Percentiles rank a stretch among this genome's conserved stretches.
Conservation (phyloP, 2,113 vertebrate genomes). For the Anthoscopus minutus region DNA sequence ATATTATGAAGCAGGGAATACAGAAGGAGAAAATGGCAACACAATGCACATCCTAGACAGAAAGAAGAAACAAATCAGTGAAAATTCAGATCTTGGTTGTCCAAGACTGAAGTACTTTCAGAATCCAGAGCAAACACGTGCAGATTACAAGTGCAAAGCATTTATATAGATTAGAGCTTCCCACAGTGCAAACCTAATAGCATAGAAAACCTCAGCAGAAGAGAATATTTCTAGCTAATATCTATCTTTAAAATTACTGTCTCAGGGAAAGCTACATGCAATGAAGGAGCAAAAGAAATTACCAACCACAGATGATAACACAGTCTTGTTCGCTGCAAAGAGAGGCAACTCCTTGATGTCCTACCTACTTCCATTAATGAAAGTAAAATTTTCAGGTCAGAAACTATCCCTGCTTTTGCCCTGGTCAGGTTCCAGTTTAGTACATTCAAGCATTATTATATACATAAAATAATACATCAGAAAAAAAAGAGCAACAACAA, state of each 20-base stretch:
- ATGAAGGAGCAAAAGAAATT: background rate
- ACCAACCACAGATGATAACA: background rate
- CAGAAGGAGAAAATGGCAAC: background rate
- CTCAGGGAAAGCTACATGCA: background rate
- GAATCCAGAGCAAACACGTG: background rate
- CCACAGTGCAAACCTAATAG: background rate
- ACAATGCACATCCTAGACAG: background rate
- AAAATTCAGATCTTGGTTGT: background rate
- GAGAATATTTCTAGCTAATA: background rate
- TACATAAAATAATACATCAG: background rate
- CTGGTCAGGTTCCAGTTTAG: background rate
- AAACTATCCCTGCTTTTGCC: background rate
- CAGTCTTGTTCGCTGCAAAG: background rate
- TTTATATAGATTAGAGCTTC: background rate
- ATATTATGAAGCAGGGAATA: background rate
- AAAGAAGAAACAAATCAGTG: background rate
- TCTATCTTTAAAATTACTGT: background rate
- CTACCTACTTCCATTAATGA: background rate
- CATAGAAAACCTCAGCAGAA: background rate
- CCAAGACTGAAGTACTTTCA: background rate
- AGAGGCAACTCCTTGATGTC: background rate
- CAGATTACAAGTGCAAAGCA: background rate
- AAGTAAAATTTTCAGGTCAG: background rate
- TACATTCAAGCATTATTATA: background rate
- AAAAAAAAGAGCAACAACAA: background rate